Evolutionary conservation across 2,797 vertebrate genomes (phyloP), one percentile per base, ranked within the genome.

Genomic region (Rhodeus uyekii): DNA sequence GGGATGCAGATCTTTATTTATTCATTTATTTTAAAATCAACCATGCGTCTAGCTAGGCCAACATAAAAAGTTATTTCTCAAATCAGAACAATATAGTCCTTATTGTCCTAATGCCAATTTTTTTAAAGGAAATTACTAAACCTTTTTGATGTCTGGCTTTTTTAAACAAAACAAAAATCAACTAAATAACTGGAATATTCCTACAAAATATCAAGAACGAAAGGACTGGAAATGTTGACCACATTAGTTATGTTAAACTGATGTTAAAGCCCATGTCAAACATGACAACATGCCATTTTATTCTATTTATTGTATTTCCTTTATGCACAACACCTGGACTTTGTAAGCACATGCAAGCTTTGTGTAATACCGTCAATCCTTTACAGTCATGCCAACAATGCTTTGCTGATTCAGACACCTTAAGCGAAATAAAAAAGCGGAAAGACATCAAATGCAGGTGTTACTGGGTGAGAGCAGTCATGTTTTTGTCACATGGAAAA

Each of bases 321-420:
- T 80, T 60, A 60, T 36, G 55, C 22, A 48, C 3, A 27, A 80
- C 68, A 80, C 55, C 78, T 80, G 42, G 22, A 38, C 53, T 24
- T 60, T 48, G 14, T 34, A 80, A 80, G 53, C 22, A 14, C 53
- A 22, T 80, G 55, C 38, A 80, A 48, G 29, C 19, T 80, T 72
- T 80, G 27, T 60, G 50, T 58, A 24, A 60, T 24, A 16, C 12
- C 1, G 32, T 38, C 76, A 78, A n/a, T 78, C 24, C 16, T 29
- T 48, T 65, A 68, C 68, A 36, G 53, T 50, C 68, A 55, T 19
- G 68, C 18, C 42, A 50, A 22, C 36, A 63, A 72, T 22, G 42
- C 55, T 63, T 61, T 48, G 22, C 27, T 60, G 77, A 80, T 80
- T 50, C 38, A 73, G 22, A 50, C 5, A 10, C n/a, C 63, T 22